Conservation (phyloP, 2,888 invertebrate species). For the Perizoma flavofasciatum region DNA sequence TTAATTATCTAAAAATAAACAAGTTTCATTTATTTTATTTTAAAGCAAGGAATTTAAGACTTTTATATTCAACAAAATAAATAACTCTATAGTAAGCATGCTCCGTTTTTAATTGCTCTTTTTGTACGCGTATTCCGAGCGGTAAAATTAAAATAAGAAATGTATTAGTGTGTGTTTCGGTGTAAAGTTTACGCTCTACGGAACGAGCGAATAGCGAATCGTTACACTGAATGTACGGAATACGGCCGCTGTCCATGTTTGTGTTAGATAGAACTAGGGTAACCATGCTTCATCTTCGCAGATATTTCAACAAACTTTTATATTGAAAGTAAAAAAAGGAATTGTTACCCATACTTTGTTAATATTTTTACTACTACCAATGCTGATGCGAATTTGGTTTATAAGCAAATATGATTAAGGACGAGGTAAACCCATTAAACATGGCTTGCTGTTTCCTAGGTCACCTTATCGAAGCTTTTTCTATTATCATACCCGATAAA, state of each 20-base stretch:
- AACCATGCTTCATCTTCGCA: slow-evolving; percentile 13
- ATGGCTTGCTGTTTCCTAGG: too few relatives aligned
- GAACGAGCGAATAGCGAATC: slow-evolving; percentile 20
- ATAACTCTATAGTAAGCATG: background rate
- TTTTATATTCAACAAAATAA: too few relatives aligned
- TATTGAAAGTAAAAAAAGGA: background rate
- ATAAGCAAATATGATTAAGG: too few relatives aligned
- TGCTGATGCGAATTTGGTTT: too few relatives aligned
- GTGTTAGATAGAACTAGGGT: slow-evolving; percentile 37
- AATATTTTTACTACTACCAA: too few relatives aligned
- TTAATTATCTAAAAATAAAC: too few relatives aligned
- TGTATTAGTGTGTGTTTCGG: slow-evolving; percentile 25
- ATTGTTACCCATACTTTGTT: background rate
- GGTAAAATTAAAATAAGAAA: slow-evolving; percentile 32
- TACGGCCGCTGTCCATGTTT: slow-evolving; percentile 47
- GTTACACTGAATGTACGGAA: slow-evolving; percentile 39
- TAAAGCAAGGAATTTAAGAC: too few relatives aligned
- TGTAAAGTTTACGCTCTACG: slow-evolving; percentile 20
- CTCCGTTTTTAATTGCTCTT: slow-evolving; percentile 22
- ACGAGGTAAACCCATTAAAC: too few relatives aligned
- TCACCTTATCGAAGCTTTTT: too few relatives aligned
- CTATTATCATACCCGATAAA: too few relatives aligned
- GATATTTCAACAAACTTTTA: slow-evolving; percentile 6
- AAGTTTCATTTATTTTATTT: too few relatives aligned
- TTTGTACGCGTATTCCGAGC: slow-evolving; percentile 21